Evolutionary conservation across 2,888 invertebrate species (phyloP).

Genomic region (Neuroscelio doddi): DNA sequence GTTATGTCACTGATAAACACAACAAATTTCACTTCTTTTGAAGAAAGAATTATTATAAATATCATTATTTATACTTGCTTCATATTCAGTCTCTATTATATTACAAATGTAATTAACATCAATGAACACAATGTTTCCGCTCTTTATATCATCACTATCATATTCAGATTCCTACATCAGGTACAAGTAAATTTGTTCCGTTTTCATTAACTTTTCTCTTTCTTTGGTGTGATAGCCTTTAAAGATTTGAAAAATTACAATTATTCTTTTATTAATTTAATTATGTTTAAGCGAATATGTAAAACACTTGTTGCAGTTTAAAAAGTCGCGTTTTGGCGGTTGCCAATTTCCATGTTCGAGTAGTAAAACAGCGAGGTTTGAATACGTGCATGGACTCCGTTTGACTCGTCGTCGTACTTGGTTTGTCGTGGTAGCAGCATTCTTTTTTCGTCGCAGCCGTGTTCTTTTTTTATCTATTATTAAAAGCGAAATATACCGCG

Average conservation of each 20-base stretch:
- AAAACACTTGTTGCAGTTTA: neutral
- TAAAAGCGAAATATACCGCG: constrained; percentile 43
- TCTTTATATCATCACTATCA: neutral
- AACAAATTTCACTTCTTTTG: neutral
- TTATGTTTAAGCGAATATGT: neutral
- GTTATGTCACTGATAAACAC: neutral
- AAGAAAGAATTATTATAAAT: neutral
- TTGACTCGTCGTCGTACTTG: constrained; percentile 16
- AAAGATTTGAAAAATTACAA: neutral
- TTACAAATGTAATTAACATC: too few relatives aligned
- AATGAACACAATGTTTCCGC: too few relatives aligned
- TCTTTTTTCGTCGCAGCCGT: constrained; percentile 52
- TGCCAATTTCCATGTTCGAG: constrained; percentile 9
- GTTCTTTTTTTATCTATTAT: constrained; percentile 56
- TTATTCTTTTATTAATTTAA: neutral
- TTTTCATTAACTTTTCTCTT: neutral
- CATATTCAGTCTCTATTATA: too few relatives aligned
- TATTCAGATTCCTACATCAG: neutral
- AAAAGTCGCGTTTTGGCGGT: neutral
- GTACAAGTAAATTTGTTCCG: neutral
- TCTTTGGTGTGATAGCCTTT: neutral
- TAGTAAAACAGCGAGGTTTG: constrained; percentile 8
- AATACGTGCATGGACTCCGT: constrained; percentile 15
- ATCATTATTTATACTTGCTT: neutral
- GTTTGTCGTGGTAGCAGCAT: constrained; percentile 31